Evolutionary conservation across 2,888 invertebrate species (phyloP).

Genomic region (Acronicta aceris): DNA sequence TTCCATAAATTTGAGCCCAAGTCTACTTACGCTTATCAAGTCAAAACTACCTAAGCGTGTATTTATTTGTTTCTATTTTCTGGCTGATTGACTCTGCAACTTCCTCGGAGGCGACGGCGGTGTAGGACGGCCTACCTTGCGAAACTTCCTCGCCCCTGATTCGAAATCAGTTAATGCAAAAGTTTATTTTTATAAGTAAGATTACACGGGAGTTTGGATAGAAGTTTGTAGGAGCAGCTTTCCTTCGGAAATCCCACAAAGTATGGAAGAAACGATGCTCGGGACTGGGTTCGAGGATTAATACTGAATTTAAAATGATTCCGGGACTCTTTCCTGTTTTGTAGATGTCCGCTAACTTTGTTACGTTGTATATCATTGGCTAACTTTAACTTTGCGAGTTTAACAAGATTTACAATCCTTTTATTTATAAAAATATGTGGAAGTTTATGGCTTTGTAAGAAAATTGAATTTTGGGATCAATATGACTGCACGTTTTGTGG

Average conservation of each 20-base stretch:
- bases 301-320: slow-evolving; percentile 86
- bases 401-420: slow-evolving; percentile 65
- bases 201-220: slow-evolving; percentile 86
- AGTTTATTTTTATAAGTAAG: slow-evolving; percentile 90
- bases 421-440: slow-evolving; percentile 48
- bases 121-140: slow-evolving; percentile 79
- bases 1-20: slow-evolving; percentile 82
- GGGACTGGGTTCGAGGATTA: slow-evolving; percentile 82
- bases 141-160: slow-evolving; percentile 81
- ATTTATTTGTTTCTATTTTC: slow-evolving; percentile 88
- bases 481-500: not conserved
- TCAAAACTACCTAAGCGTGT: slow-evolving; percentile 85
- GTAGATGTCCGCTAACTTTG: slow-evolving; percentile 74
- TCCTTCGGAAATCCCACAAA: slow-evolving; percentile 85
- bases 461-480: slow-evolving; percentile 7
- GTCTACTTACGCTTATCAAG: slow-evolving; percentile 84
- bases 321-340: slow-evolving; percentile 74
- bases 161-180: slow-evolving; percentile 89
- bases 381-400: slow-evolving; percentile 67
- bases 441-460: slow-evolving; percentile 33
- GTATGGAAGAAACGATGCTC: slow-evolving; percentile 82
- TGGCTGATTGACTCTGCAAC: slow-evolving; percentile 83
- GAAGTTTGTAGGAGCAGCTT: slow-evolving; percentile 85
- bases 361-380: slow-evolving; percentile 73
- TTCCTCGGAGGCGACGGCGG: slow-evolving; percentile 72